Evolutionary conservation across 2,113 vertebrate genomes (phyloP), one percentile per base, ranked within the genome.

Genomic region (Crocuta crocuta): DNA sequence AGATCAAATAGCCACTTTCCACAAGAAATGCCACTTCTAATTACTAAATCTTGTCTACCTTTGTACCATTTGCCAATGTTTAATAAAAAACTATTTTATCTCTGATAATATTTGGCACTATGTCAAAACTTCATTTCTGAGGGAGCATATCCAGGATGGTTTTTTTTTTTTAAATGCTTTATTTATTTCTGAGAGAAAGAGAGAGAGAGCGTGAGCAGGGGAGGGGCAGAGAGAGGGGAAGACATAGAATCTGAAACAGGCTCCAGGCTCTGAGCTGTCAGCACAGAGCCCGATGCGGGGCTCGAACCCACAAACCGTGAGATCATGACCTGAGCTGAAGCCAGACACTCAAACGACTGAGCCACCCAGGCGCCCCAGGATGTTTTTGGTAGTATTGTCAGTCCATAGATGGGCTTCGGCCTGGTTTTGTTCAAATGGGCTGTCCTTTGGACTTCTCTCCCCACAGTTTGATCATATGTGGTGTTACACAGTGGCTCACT

Each of bases 41-140:
- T 93, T 92, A 95, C 80, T 39, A 73, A 93, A 71, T 88, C 50
- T 65, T 95, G 19, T 50, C 11, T 89, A 35, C 31, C 16, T 31
- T 12, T 50, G 17, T 39, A 63, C 23, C 45, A 80, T 48, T 96
- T 96, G 58, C 48, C 82, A 43, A 91, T 28, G 15, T 82, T 92
- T 93, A 65, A 92, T 83, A 28, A 58, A 79, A 79, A 86, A 66
- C 43, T 91, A 55, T 65, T 95, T 89, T 65, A 58, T 66, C 35
- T 95, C 33, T 53, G 8, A 68, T 89, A 81, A 16, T 71, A 87
- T 50, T 85, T 92, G n/a, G 65, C 66, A 86, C 86, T 48, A 65
- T 48, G n/a, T 91, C 95, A 84, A 81, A 94, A 91, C 7, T 53
- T 79, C 66, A 28, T 84, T 88, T n/a, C 45, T 94, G 70, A 43